These are phyloP conservation scores for Diadromus collaris DNA, from an alignment of 2,888 invertebrate species.

Conservation along the genomic window DNA sequence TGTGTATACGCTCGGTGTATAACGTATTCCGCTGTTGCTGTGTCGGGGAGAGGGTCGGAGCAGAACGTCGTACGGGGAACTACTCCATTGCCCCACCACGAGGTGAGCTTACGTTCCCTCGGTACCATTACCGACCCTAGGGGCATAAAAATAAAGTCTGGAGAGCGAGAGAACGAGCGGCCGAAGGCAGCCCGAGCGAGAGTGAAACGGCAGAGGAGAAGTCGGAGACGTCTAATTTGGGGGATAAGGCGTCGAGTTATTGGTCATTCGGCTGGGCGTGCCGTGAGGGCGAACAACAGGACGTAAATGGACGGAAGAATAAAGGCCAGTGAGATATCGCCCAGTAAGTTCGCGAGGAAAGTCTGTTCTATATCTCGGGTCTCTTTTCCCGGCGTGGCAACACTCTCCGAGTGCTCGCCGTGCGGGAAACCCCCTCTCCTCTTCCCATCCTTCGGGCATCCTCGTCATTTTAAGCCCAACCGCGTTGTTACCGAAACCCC, in stretches of 20 bases:
- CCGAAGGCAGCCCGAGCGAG: constrained; percentile 18
- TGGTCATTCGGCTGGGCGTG: constrained; percentile 67
- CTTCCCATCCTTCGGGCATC: constrained; percentile 5
- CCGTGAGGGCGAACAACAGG: constrained; percentile 60
- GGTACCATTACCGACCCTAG: constrained; percentile 69
- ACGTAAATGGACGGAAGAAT: constrained; percentile 68
- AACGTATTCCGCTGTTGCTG: constrained; percentile 41
- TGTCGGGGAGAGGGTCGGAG: constrained; percentile 53
- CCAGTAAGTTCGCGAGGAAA: constrained; percentile 43
- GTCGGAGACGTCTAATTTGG: constrained; percentile 71
- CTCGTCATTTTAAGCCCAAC: constrained; percentile 25
- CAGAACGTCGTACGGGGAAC: constrained; percentile 60
- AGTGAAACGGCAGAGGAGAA: constrained; percentile 29
- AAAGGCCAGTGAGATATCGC: constrained; percentile 56
- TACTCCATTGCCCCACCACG: constrained; percentile 64
- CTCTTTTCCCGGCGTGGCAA: constrained; percentile 3
- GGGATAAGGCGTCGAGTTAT: constrained; percentile 74
- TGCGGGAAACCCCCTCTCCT: constrained; percentile 14
- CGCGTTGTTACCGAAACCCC: constrained; percentile 5
- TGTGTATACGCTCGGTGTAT: constrained; percentile 40
- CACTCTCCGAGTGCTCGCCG: not conserved
- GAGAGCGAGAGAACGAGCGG: constrained; percentile 57
- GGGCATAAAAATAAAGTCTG: constrained; percentile 71
- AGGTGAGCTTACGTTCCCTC: constrained; percentile 70
- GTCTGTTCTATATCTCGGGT: constrained; percentile 21